Base-by-base conservation (phyloP, 2,797 vertebrate genomes). In the Pseudomugil gertrudae region DNA sequence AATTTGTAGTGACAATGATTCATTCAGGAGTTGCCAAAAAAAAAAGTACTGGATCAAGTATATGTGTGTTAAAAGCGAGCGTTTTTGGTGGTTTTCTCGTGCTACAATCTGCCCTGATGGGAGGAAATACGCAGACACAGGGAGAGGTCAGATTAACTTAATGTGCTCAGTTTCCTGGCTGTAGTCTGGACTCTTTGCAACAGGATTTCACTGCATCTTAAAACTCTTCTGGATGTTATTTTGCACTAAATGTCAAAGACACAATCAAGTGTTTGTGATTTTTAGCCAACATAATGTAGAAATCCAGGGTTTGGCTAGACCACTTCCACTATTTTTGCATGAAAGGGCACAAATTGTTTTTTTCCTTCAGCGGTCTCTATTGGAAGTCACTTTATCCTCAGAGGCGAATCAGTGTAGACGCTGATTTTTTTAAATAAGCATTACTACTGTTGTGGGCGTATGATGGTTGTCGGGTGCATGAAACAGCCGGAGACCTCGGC, bases 241-340 rank as follows among this genome's bases (percentile, higher is more conserved):
- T 94, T 94, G 92, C 93, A 93, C 90, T 92, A 92, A 91, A 90
- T 66, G 84, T 92, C 86, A 84, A 81, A 85, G 78, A 90, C 90
- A 87, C 89, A 92, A 92, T 93, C 90, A 87, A 76, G 75, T 82
- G 77, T 86, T 89, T 87, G 84, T 88, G 84, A 84, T 82, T 80
- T 83, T 74, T 40, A 75, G 88, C 88, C 84, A 74, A 87, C 66
- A 51, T 54, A 17, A 65, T 84, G 66, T 40, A 5, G 76, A 74
- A 51, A 78, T 57, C 63, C 84, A 90, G 84, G 79, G 80, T 78
- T 76, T 63, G 86, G 84, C 84, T 81, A 68, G 82, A 86, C 78
- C 79, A 83, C 82, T 70, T 74, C 67, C 77, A 82, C 66, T 82
- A 56, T 72, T 80, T 79, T 84, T 85, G 89, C 86, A 89, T 90